Evolutionary conservation across 2,888 invertebrate species (phyloP), one percentile per base, ranked within the genome.

Genomic region (Apoda limacodes): DNA sequence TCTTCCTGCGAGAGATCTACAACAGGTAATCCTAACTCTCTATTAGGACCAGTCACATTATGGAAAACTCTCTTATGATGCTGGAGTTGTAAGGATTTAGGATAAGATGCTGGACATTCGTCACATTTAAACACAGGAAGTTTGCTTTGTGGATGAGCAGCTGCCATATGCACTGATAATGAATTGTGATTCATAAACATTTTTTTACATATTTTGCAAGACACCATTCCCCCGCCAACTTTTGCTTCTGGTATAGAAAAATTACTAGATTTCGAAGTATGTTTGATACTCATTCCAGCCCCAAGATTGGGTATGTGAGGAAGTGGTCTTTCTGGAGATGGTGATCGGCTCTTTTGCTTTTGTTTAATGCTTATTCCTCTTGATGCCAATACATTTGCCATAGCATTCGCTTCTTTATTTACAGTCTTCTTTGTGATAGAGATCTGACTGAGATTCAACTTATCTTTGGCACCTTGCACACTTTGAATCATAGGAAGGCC

Each of bases 301-400:
- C 85, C 65, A 34, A 82, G 45, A 58, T 83, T 64, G 30, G 76
- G 71, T 26, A 82, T 72, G 39, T 81, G 72, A 3, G 82, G 74
- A 2, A 74, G 40, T 1, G 80, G 68, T 13, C 72, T 53, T 40
- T 81, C 72, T 2, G 82, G 74, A 14, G 71, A 64, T 1, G 80
- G 69, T 9, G 72, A 69, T 6, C 80, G 57, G 39, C 72, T 64
- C 48, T 78, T 85, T 13, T 85, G 83, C 25, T 88, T 87, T 22
- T 85, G 84, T 25, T 90, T 90, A 0, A 92, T 86, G 19, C 90
- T 90, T 32, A 92, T 91, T 2, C 91, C 91, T 38, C 91, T 75
- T 4, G 88, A 88, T 3, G 90, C 90, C 35, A 92, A 62, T 34
- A 91, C 88, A 54, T 87, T 88, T 1, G 91, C 90, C 50, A 92